Conservation (phyloP, 2,888 invertebrate genomes). For the Lepidonotus clava region DNA sequence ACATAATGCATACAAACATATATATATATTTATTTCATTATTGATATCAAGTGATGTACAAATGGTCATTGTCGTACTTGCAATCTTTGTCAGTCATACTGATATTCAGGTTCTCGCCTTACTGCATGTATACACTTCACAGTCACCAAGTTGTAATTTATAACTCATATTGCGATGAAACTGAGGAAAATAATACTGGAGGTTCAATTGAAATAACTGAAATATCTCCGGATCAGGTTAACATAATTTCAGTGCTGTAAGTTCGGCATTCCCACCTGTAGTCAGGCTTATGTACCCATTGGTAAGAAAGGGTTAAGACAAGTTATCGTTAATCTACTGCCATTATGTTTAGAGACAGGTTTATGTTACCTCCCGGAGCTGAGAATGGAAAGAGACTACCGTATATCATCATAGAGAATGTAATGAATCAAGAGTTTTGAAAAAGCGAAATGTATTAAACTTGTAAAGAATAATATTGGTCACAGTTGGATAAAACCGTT, state of each 20-base stretch:
- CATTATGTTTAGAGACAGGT: no score
- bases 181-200: background rate
- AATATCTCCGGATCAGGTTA: background rate
- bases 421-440: no score
- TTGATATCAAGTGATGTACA: constrained; percentile 28
- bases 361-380: no score
- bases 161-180: background rate
- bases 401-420: no score
- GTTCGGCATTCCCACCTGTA: background rate
- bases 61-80: constrained; percentile 35
- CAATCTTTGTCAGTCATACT: constrained; percentile 33
- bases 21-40: constrained; percentile 46
- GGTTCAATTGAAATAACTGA: background rate
- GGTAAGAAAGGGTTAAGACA: no score
- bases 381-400: no score
- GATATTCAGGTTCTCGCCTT: constrained; percentile 33
- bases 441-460: no score
- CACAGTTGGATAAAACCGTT: no score
- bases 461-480: no score
- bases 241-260: background rate
- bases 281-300: background rate
- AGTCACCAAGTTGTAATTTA: background rate
- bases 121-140: background rate
- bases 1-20: background rate
- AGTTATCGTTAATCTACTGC: no score